phyloP scores from a whole-genome alignment of 2,797 vertebrate species.

The Microhierax caerulescens region DNA sequence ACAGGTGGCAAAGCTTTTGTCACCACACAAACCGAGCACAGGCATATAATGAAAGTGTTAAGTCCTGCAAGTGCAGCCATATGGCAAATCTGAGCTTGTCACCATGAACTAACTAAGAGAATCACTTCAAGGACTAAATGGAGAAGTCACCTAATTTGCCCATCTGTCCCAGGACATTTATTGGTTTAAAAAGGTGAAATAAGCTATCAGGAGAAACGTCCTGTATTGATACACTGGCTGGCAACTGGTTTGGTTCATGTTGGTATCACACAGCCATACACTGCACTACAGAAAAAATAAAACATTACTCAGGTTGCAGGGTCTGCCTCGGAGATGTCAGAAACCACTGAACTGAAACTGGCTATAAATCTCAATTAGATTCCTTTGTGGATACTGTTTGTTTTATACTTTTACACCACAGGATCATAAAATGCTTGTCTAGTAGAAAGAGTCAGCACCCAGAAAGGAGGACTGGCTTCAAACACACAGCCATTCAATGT shows the following conservation, averaged over 20 bases:
- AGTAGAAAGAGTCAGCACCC: not conserved
- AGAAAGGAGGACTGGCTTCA: not conserved
- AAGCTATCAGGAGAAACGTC: not conserved
- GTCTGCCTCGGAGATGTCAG: not conserved
- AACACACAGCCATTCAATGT: not conserved
- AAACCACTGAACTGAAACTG: not conserved
- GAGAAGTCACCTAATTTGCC: conserved; percentile 56
- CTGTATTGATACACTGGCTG: not conserved
- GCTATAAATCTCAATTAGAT: not conserved
- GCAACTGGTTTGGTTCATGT: not conserved
- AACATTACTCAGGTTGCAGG: not conserved
- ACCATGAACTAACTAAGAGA: conserved; percentile 55
- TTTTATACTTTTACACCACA: not conserved
- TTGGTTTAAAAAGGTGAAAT: conserved; percentile 44
- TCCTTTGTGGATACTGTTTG: not conserved
- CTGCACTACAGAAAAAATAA: not conserved
- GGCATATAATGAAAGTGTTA: not conserved
- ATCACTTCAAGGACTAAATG: conserved; percentile 61
- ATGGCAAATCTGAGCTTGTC: conserved; percentile 75
- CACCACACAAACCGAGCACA: not conserved
- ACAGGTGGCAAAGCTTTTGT: not conserved
- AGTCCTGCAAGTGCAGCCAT: conserved; percentile 67
- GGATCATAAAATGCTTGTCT: not conserved
- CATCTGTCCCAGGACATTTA: conserved; percentile 44
- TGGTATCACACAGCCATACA: not conserved